Base-by-base conservation (phyloP, 2,113 vertebrate species). In the Corythoichthys haematopterus region DNA sequence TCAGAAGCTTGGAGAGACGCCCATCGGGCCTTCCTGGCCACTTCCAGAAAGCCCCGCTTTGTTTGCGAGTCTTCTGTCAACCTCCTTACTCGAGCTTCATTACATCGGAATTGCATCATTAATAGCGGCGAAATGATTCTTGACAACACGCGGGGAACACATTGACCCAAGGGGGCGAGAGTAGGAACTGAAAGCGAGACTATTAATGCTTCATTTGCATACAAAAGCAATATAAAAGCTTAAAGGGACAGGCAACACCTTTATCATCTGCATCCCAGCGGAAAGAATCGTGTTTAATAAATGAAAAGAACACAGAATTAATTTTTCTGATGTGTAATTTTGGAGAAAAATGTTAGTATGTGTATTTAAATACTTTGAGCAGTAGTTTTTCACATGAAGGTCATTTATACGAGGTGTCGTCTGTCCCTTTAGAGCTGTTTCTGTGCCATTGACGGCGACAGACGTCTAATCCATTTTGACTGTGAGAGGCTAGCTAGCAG, bases 41-140 rank as follows among this genome's bases (percentile, higher is more conserved):
- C 66, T 56, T 78, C 77, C 72, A 72, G 68, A 47, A 74, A 74
- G 60, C 7, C 20, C 56, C 36, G 14, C 75, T 84, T 83, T 74
- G 74, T 86, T 78, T 71, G 74, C 33, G 37, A 74, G 43, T 75
- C 80, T 65, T 84, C 80, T 81, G 75, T 84, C 80, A 83, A 61
- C 75, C 47, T 65, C 60, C 48, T 48, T 40, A 57, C 71, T 11
- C 9, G 52, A 55, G 52, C 52, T 28, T 55, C 72, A 76, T 88
- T 88, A 81, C 84, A 79, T 83, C 71, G 80, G 80, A 82, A 81
- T 87, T 88, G 84, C 87, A 86, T 90, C 86, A 88, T 88, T 89
- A 87, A 85, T 87, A 78, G 80, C 68, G 85, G 70, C 72, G 80
- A 84, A 88, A 87, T 87, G 73, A 84, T 83, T 84, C 81, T 78